These are phyloP conservation scores for Pedicia rivosa DNA, from an alignment of 2,888 invertebrate genomes.

Conservation along the genomic window DNA sequence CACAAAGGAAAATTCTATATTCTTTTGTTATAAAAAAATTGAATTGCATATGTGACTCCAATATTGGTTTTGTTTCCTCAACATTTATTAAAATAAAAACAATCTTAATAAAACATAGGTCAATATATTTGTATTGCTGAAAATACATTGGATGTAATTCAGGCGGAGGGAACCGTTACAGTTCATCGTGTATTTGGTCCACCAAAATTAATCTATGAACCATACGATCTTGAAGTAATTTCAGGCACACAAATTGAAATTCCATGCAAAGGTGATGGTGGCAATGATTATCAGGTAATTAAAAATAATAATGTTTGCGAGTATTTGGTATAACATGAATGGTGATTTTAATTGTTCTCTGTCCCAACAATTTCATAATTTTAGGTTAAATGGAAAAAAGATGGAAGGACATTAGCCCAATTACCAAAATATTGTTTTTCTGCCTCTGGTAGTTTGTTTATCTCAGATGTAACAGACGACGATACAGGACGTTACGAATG, in stretches of 20 bases:
- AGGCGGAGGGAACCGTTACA: conserved; percentile 47
- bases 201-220: conserved; percentile 50
- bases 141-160: conserved; percentile 55
- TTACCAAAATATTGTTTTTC: conserved; percentile 34
- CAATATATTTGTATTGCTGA: conserved; percentile 38
- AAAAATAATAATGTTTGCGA: background rate
- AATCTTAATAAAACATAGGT: no score
- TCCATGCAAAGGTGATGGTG: conserved; percentile 69
- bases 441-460: conserved; percentile 56
- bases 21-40: no score
- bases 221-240: conserved; percentile 59
- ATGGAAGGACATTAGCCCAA: conserved; percentile 44
- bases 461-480: conserved; percentile 48
- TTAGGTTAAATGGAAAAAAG: conserved; percentile 68
- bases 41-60: no score
- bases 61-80: no score
- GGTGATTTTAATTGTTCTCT: conserved; percentile 6
- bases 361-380: no score
- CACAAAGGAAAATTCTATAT: no score
- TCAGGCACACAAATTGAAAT: conserved; percentile 61
- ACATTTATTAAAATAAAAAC: no score
- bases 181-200: conserved; percentile 37
- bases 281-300: conserved; percentile 45
- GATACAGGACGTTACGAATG: conserved; percentile 82
- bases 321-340: background rate